Percentiles rank a stretch among this genome's conserved stretches.
Conservation (phyloP, 2,113 vertebrate species). For the Aldabrachelys gigantea region DNA sequence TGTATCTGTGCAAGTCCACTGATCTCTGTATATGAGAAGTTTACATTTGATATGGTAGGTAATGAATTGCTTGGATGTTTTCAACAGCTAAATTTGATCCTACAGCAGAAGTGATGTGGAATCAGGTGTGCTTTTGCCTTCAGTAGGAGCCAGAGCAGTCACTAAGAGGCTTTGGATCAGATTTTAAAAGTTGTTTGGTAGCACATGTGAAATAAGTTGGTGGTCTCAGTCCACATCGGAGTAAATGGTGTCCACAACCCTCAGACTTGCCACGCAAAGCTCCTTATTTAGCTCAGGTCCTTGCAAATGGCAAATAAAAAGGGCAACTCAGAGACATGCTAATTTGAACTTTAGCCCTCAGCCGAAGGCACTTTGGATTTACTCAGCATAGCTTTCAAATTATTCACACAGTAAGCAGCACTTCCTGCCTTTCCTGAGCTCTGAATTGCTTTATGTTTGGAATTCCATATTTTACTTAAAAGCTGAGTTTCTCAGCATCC, state of each 20-base stretch:
- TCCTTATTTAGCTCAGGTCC: background rate
- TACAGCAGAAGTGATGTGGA: background rate
- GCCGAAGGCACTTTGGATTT: background rate
- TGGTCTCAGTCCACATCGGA: background rate
- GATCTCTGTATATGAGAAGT: background rate
- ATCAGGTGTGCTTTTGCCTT: background rate
- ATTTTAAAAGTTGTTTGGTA: background rate
- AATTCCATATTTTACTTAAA: background rate
- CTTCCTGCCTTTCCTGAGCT: background rate
- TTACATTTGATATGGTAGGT: background rate
- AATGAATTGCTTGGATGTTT: background rate
- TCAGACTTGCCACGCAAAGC: accelerated
- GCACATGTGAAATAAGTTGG: background rate
- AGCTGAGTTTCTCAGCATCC: background rate
- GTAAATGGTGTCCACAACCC: background rate
- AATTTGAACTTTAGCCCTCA: background rate
- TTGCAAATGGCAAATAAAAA: background rate
- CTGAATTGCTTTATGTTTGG: background rate
- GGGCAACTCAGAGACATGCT: background rate
- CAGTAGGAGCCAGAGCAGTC: background rate
- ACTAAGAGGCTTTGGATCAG: background rate
- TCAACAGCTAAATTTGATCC: background rate
- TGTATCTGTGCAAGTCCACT: background rate
- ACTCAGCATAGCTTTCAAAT: background rate
- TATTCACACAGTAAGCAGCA: background rate